Conservation (phyloP, 2,797 vertebrate genomes). For the Anniella stebbinsi region DNA sequence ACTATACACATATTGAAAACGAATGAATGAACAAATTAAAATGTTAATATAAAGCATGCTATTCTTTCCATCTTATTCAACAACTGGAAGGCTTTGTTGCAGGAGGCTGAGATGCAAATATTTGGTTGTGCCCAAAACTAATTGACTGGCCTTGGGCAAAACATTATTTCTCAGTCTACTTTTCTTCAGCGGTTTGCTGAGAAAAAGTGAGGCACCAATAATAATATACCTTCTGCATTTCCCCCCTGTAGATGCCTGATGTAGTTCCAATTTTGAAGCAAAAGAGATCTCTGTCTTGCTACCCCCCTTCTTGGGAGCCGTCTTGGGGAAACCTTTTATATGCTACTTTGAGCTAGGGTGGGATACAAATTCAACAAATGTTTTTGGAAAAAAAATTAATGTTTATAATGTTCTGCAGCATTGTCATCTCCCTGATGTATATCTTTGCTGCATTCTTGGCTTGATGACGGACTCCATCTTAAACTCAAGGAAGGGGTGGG, state of each 20-base stretch:
- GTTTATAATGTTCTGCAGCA: not conserved
- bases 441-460: too few species aligned
- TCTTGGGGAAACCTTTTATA: not conserved
- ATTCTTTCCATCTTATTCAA: too few species aligned
- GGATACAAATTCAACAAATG: not conserved
- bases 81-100: not conserved
- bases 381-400: not conserved
- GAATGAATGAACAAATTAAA: not conserved
- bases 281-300: not conserved
- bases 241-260: not conserved
- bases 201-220: not conserved
- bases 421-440: too few species aligned
- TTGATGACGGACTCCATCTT: too few species aligned
- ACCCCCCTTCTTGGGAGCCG: not conserved
- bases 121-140: not conserved
- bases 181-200: not conserved
- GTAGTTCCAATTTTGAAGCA: not conserved
- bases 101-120: not conserved
- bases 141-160: not conserved
- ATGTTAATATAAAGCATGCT: too few species aligned
- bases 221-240: not conserved
- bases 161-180: not conserved
- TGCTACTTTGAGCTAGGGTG: not conserved
- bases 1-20: too few species aligned
- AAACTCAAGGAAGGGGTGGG: too few species aligned